A percentile compares a stretch with the other conserved stretches of the same genome.
phyloP scores from a whole-genome alignment of 1,140 invertebrate species.

The Diabrotica undecimpunctata region DNA sequence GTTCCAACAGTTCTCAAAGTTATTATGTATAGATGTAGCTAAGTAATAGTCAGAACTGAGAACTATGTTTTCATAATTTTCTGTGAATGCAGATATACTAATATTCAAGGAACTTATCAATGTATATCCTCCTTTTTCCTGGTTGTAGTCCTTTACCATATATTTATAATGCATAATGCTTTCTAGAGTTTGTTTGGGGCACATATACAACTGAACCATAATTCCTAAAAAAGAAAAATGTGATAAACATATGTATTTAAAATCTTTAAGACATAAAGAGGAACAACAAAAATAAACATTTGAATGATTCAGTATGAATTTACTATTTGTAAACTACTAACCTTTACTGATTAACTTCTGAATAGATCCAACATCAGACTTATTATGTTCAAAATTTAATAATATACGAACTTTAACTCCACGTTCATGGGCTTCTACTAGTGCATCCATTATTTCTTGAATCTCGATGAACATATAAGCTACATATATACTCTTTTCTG shows the following conservation, averaged over 20 bases:
- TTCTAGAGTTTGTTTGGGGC: slow-evolving; percentile 7
- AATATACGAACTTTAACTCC: slow-evolving; percentile 28
- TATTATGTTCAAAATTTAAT: slow-evolving; percentile 24
- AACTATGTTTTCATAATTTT: slow-evolving; percentile 36
- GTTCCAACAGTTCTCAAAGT: slow-evolving; percentile 33
- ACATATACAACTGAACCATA: slow-evolving; percentile 16
- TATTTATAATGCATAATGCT: slow-evolving; percentile 35
- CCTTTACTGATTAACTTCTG: slow-evolving; percentile 20
- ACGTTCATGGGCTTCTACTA: slow-evolving; percentile 21
- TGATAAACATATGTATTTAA: neutral
- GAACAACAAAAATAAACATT: too few species aligned
- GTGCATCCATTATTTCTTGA: slow-evolving; percentile 15
- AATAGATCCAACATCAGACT: slow-evolving; percentile 1
- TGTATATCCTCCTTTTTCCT: slow-evolving; percentile 23
- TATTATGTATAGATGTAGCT: slow-evolving; percentile 26
- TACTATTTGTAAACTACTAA: slow-evolving; percentile 8
- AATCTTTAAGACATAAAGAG: too few species aligned
- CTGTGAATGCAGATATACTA: slow-evolving; percentile 19
- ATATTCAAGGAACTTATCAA: slow-evolving; percentile 37
- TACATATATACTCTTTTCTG: slow-evolving; percentile 24
- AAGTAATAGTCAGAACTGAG: slow-evolving; percentile 29
- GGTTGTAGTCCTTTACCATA: slow-evolving; percentile 34
- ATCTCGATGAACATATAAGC: slow-evolving; percentile 26
- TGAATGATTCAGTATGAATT: too few species aligned
- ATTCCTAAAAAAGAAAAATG: slow-evolving; percentile 20